Percentiles rank a stretch among this genome's conserved stretches.
Evolutionary conservation across 2,113 vertebrate genomes (phyloP).

Genomic region (Indicator indicator): DNA sequence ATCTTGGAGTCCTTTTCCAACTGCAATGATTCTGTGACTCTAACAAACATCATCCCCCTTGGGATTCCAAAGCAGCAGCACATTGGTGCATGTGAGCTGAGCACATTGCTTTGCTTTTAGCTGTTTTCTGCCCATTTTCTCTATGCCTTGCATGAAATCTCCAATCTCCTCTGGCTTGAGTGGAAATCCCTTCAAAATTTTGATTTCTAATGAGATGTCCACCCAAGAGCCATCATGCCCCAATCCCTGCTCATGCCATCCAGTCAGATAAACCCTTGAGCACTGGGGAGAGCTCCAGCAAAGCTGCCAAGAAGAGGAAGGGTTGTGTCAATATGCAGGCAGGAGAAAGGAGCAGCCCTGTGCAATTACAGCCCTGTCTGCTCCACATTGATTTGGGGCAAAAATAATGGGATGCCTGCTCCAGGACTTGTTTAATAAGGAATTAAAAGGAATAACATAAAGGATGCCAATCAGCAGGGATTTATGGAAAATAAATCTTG

Average conservation of each 20-base stretch:
- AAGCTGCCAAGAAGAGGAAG: neutral
- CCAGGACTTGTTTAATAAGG: slow-evolving; percentile 62
- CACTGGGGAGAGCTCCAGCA: neutral
- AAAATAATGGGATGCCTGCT: slow-evolving; percentile 47
- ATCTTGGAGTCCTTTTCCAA: no score
- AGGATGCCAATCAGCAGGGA: slow-evolving; percentile 52
- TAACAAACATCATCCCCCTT: neutral
- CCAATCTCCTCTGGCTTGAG: neutral
- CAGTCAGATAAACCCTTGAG: slow-evolving; percentile 23
- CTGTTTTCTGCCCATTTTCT: neutral
- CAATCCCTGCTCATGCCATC: neutral
- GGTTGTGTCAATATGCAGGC: neutral
- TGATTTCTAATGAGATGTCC: neutral
- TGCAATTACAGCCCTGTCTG: slow-evolving; percentile 54
- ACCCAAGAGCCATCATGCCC: neutral
- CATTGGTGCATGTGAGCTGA: neutral
- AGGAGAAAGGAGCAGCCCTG: slow-evolving; percentile 57
- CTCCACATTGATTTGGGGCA: slow-evolving; percentile 51
- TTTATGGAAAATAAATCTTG: slow-evolving; percentile 57
- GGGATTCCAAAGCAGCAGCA: rapidly evolving
- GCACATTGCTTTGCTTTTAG: neutral
- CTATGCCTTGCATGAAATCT: neutral
- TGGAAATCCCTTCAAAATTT: neutral
- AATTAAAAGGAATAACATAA: slow-evolving; percentile 62
- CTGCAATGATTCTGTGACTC: no score